A percentile compares a stretch with the other conserved stretches of the same genome.
phyloP scores from a whole-genome alignment of 1,140 invertebrate species.

The Monomorium pharaonis region DNA sequence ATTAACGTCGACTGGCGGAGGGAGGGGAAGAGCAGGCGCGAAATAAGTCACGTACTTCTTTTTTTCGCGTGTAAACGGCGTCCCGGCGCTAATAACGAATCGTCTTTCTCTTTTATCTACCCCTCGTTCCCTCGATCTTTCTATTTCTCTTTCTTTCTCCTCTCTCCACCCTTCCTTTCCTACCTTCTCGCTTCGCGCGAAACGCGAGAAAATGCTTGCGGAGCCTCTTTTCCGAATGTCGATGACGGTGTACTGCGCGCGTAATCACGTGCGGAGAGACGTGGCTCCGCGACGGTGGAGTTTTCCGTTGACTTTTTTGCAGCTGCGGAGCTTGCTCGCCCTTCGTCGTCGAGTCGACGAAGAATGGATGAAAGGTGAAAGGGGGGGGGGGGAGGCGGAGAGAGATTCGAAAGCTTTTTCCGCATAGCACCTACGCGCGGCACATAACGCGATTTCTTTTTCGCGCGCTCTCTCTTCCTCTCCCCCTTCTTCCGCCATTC shows the following conservation, averaged over 20 bases:
- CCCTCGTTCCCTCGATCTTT: not conserved
- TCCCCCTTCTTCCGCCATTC: constrained; percentile 30
- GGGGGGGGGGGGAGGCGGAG: constrained; percentile 53
- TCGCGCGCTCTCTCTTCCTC: constrained; percentile 16
- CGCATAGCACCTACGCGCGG: constrained; percentile 76
- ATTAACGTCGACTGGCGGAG: not conserved
- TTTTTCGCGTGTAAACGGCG: constrained; percentile 8
- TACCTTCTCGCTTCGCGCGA: not conserved
- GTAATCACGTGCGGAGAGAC: constrained; percentile 64
- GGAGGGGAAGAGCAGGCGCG: not conserved
- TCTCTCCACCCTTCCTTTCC: not conserved
- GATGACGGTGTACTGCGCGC: constrained; percentile 61
- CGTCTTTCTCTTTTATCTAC: not conserved
- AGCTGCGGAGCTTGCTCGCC: constrained; percentile 29
- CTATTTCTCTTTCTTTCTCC: not conserved
- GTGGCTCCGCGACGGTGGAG: constrained; percentile 26
- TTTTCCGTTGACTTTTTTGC: constrained; percentile 65
- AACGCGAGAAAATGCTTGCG: constrained; percentile 42
- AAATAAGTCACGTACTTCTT: constrained; percentile 46
- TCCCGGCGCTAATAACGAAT: constrained; percentile 38
- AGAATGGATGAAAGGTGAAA: constrained; percentile 47
- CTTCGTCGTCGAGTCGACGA: constrained; percentile 66
- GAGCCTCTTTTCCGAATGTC: constrained; percentile 56
- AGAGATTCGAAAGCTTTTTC: constrained; percentile 81
- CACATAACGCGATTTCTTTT: constrained; percentile 76